Conservation (phyloP, 2,888 invertebrate genomes). For the Ophioninae sp. region DNA sequence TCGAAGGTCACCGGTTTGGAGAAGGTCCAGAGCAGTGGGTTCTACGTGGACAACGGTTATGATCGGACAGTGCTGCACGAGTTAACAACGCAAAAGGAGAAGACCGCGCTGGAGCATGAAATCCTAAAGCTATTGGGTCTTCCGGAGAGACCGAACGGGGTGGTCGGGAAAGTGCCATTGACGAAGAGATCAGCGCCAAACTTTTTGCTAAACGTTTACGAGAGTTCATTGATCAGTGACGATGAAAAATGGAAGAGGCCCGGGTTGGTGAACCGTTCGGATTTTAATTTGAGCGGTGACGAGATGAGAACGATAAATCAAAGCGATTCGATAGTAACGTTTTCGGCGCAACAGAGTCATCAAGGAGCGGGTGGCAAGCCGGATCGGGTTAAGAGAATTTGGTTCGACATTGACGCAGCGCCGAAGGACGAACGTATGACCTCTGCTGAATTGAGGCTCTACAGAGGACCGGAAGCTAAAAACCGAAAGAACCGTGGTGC, state of each 20-base stretch:
- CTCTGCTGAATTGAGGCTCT: conserved; percentile 91
- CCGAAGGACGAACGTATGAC: conserved; percentile 90
- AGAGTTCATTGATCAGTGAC: conserved; percentile 84
- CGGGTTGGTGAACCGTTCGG: conserved; percentile 74
- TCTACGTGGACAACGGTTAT: conserved; percentile 91
- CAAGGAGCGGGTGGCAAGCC: conserved; percentile 88
- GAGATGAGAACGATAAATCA: conserved; percentile 91
- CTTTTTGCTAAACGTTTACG: conserved; percentile 92
- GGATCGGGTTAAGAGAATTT: conserved; percentile 91
- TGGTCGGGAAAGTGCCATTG: conserved; percentile 66
- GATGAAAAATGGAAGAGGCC: conserved; percentile 76
- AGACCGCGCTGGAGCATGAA: conserved; percentile 90
- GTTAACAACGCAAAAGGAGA: conserved; percentile 86
- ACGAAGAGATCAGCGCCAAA: conserved; percentile 88
- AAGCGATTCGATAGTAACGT: conserved; percentile 96
- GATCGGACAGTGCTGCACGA: conserved; percentile 91
- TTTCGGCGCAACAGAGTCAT: conserved; percentile 84
- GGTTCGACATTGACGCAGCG: conserved; percentile 94
- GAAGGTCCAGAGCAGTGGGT: conserved; percentile 79
- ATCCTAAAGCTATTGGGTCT: conserved; percentile 92
- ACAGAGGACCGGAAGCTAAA: conserved; percentile 83
- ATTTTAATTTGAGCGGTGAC: conserved; percentile 87
- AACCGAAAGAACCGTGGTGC: conserved; percentile 80
- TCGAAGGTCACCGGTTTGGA: neutral
- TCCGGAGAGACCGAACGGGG: conserved; percentile 87